A percentile compares a stretch with the other conserved stretches of the same genome.
These are phyloP conservation scores for Amazona guildingii DNA, from an alignment of 2,113 vertebrate genomes.

Conservation along the genomic window DNA sequence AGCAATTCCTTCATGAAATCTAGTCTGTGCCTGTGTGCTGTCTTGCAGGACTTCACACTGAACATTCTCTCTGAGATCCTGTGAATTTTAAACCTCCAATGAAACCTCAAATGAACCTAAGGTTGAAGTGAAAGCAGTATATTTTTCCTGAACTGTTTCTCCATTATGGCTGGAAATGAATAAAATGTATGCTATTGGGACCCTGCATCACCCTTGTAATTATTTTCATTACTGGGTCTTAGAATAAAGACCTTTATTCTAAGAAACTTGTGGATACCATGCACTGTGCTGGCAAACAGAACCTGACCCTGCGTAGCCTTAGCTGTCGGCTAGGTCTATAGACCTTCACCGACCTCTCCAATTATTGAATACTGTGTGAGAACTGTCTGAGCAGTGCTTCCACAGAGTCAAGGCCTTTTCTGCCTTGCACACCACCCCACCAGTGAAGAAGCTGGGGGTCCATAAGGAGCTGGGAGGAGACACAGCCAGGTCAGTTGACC, in stretches of 20 bases:
- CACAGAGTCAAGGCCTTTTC: background rate
- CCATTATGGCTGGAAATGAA: background rate
- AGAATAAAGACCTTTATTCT: background rate
- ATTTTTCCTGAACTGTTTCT: background rate
- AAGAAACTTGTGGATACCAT: background rate
- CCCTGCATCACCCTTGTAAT: background rate
- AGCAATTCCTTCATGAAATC: background rate
- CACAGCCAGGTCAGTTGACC: background rate
- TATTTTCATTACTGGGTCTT: too few species aligned
- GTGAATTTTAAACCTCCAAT: background rate
- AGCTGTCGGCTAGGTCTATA: background rate
- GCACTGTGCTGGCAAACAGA: background rate
- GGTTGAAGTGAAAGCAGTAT: background rate
- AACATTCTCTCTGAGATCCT: background rate
- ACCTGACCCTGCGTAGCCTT: background rate
- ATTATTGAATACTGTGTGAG: background rate
- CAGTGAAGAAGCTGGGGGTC: accelerated
- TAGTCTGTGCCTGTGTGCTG: background rate
- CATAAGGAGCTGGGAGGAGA: background rate
- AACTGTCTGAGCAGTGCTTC: background rate
- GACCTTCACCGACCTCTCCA: background rate
- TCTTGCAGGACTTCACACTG: background rate
- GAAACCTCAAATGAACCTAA: background rate
- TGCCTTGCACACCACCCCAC: background rate
- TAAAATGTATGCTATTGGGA: background rate